A percentile compares a stretch with the other conserved stretches of the same genome.
These are phyloP conservation scores for Ceramica pisi DNA, from an alignment of 2,888 invertebrate genomes.

Conservation along the genomic window DNA sequence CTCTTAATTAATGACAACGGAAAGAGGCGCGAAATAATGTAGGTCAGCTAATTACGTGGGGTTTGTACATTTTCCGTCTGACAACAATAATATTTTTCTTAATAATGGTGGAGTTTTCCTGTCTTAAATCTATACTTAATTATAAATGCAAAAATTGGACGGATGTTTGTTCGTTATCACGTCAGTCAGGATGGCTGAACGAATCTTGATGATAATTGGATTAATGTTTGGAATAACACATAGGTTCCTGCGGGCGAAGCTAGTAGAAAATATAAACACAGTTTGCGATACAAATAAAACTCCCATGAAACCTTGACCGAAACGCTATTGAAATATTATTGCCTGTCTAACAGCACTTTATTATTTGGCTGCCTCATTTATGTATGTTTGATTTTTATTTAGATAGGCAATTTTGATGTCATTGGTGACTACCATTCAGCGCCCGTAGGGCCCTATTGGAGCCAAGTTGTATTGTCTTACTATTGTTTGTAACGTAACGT, in stretches of 20 bases:
- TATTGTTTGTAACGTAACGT: no score
- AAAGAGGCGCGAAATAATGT: constrained; percentile 48
- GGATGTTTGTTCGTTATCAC: no score
- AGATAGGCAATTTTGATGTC: neutral
- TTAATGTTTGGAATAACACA: no score
- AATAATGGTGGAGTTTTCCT: constrained; percentile 24
- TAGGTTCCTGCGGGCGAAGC: no score
- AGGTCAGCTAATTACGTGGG: constrained; percentile 56
- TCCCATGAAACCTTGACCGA: constrained; percentile 26
- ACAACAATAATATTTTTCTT: constrained; percentile 33
- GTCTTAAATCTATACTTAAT: neutral
- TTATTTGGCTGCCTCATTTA: constrained; percentile 14
- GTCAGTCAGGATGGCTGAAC: no score
- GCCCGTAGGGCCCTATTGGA: no score
- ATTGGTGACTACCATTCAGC: no score
- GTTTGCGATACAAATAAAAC: constrained; percentile 17
- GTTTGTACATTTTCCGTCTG: constrained; percentile 34
- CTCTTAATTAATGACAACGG: constrained; percentile 49
- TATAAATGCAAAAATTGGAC: neutral
- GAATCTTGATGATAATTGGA: no score
- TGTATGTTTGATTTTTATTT: constrained; percentile 6
- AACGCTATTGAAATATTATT: constrained; percentile 25
- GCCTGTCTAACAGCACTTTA: constrained; percentile 19
- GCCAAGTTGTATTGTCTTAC: no score
- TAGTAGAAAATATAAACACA: neutral